A percentile compares a stretch with the other conserved stretches of the same genome.
phyloP scores from a whole-genome alignment of 2,888 invertebrate genomes.

The Drosophila hamatofila region DNA sequence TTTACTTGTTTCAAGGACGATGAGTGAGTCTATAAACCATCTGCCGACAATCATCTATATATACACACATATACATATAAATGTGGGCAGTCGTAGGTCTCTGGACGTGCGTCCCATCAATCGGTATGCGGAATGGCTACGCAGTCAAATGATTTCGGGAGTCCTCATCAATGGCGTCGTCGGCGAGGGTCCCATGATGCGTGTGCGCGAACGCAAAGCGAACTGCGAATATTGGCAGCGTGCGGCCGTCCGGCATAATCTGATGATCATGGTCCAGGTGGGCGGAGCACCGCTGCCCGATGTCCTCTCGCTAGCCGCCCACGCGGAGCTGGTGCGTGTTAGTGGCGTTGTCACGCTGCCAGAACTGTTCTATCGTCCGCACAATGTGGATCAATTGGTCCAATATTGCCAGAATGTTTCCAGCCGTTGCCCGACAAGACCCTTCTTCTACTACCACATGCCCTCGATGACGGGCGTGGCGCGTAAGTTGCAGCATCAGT shows the following conservation, averaged over 20 bases:
- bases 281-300: slow-evolving; percentile 90
- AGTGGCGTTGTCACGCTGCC: slow-evolving; percentile 91
- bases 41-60: background rate
- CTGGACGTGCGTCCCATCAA: slow-evolving; percentile 87
- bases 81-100: slow-evolving; percentile 68
- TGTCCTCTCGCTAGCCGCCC: slow-evolving; percentile 89
- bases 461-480: slow-evolving; percentile 90
- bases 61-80: background rate
- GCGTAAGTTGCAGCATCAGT: slow-evolving; percentile 86
- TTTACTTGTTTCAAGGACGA: slow-evolving; percentile 89
- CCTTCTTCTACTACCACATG: slow-evolving; percentile 94
- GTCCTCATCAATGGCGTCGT: slow-evolving; percentile 92
- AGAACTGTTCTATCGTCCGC: slow-evolving; percentile 91
- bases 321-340: slow-evolving; percentile 87
- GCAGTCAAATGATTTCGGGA: slow-evolving; percentile 88
- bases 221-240: slow-evolving; percentile 89
- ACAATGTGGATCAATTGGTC: slow-evolving; percentile 87
- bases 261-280: slow-evolving; percentile 90
- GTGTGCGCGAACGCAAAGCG: slow-evolving; percentile 88
- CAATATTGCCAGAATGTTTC: slow-evolving; percentile 89
- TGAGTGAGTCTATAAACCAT: slow-evolving; percentile 82
- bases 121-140: slow-evolving; percentile 88
- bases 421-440: slow-evolving; percentile 90
- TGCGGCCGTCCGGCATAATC: slow-evolving; percentile 86
- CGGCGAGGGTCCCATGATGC: slow-evolving; percentile 91